phyloP scores from a whole-genome alignment of 2,113 vertebrate genomes.

The Anser cygnoides region DNA sequence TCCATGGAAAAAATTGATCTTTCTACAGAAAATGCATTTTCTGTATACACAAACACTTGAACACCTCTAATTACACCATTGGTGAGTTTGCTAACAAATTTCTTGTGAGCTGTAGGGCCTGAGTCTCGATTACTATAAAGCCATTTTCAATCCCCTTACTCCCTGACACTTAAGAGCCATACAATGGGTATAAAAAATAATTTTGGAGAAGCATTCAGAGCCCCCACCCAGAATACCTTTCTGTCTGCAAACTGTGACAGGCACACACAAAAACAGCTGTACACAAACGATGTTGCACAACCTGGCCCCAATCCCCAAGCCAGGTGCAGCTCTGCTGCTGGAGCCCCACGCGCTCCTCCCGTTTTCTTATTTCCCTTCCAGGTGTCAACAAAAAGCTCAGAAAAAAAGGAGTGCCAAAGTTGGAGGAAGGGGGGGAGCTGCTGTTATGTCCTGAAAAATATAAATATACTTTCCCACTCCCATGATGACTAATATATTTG shows the following conservation, averaged over 20 bases:
- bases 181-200: neutral
- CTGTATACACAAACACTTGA: slow-evolving; percentile 1
- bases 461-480: neutral
- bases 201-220: neutral
- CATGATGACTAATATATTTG: neutral
- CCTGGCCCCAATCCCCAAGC: neutral
- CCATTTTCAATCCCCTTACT: neutral
- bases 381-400: neutral
- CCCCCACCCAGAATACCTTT: neutral
- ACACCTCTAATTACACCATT: neutral
- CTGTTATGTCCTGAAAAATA: neutral
- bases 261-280: neutral
- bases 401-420: neutral
- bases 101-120: neutral
- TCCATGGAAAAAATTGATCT: neutral
- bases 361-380: neutral
- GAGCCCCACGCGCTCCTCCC: rapidly evolving
- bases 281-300: neutral
- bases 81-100: neutral
- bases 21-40: neutral
- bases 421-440: neutral
- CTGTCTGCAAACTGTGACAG: neutral
- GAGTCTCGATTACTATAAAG: neutral
- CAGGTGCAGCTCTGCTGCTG: neutral
- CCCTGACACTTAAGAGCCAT: neutral